These are phyloP conservation scores for Amphipoea oculea DNA, from an alignment of 2,888 invertebrate genomes.

Conservation along the genomic window DNA sequence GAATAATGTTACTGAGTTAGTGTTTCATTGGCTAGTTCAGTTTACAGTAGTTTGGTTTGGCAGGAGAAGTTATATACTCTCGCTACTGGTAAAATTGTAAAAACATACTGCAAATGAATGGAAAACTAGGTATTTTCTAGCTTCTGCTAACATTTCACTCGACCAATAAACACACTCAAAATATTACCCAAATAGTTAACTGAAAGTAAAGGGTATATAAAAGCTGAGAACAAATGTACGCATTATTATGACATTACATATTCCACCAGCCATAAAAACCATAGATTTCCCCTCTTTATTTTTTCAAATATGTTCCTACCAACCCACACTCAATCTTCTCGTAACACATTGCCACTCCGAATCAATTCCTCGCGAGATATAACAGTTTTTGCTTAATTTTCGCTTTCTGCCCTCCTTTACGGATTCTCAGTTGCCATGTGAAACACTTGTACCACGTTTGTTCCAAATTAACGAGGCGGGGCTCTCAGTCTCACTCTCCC, in stretches of 20 bases:
- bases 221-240: not conserved
- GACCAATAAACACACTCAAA: not conserved
- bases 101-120: not conserved
- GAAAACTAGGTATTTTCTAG: not conserved
- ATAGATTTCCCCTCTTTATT: slow-evolving; percentile 15
- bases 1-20: slow-evolving; percentile 48
- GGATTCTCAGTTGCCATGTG: slow-evolving; percentile 69
- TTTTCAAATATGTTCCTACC: slow-evolving; percentile 12
- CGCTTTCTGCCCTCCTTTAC: slow-evolving; percentile 40
- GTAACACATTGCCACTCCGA: slow-evolving; percentile 64
- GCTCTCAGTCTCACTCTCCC: slow-evolving; percentile 40
- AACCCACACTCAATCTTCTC: slow-evolving; percentile 29
- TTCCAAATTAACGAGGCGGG: slow-evolving; percentile 67
- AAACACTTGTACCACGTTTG: slow-evolving; percentile 64
- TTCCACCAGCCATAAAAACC: not conserved
- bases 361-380: slow-evolving; percentile 70
- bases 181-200: not conserved
- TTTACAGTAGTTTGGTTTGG: slow-evolving; percentile 28
- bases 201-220: not conserved
- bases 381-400: slow-evolving; percentile 71
- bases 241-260: slow-evolving; percentile 6
- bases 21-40: slow-evolving; percentile 39
- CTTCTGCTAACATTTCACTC: not conserved
- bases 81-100: not conserved
- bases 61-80: slow-evolving; percentile 13